Conservation (phyloP, 2,113 vertebrate species). For the Oostethus manadensis region DNA sequence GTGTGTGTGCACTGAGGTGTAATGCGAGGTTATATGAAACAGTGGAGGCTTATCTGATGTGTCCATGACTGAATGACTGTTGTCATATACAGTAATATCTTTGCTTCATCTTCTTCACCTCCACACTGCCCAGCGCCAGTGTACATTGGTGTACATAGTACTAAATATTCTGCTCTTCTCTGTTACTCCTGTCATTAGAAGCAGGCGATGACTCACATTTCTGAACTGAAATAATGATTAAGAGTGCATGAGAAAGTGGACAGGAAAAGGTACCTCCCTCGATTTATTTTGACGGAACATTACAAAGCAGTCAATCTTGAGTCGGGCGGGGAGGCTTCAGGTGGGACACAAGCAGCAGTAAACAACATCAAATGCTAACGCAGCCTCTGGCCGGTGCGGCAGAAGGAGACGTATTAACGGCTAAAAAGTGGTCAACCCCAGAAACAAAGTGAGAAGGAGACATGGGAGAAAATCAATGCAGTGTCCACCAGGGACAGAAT, state of each 20-base stretch:
- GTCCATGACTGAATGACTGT: slow-evolving; percentile 10
- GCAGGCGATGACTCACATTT: too few species aligned
- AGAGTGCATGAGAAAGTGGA: too few species aligned
- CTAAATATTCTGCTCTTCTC: background rate
- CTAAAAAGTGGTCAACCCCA: background rate
- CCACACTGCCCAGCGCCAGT: background rate
- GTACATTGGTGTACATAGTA: too few species aligned
- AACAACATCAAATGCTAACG: slow-evolving; percentile 40
- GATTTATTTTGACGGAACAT: too few species aligned
- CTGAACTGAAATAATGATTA: too few species aligned
- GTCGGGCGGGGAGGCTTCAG: slow-evolving; percentile 5
- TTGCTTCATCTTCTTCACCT: slow-evolving; percentile 8
- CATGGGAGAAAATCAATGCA: slow-evolving; percentile 61
- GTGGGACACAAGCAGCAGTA: slow-evolving; percentile 44
- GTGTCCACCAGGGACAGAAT: slow-evolving; percentile 66
- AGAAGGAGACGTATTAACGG: slow-evolving; percentile 1
- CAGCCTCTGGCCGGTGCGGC: slow-evolving; percentile 5
- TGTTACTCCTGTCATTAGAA: too few species aligned
- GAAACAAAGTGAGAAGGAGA: slow-evolving; percentile 35
- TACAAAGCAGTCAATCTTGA: background rate
- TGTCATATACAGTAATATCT: background rate
- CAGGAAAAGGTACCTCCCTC: too few species aligned
- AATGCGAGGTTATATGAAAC: slow-evolving; percentile 39
- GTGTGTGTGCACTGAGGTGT: slow-evolving; percentile 38
- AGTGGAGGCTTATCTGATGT: slow-evolving; percentile 39